Base-by-base conservation (phyloP, 2,797 vertebrate species). In the Notolepis coatsorum region DNA sequence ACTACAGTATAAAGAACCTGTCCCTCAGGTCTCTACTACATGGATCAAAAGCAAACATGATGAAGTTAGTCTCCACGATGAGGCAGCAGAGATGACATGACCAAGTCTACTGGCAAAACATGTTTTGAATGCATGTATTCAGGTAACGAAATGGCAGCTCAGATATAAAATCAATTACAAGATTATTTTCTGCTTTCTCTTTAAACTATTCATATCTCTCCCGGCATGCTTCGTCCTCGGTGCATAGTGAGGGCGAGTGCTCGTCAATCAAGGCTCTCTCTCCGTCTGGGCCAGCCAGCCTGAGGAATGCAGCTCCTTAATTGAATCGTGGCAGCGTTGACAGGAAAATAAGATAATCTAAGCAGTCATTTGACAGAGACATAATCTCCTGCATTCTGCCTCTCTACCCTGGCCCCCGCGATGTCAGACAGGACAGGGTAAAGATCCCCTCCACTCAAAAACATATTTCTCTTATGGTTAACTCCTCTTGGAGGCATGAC, bases 161-260 rank as follows among this genome's bases (percentile, higher is more conserved):
- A 87, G 75, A 78, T 91, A 89, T 89, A 92, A 93, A 95, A 95
- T 94, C 94, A 95, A 92, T 95, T 93, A 92, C 85, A 78, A 45
- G 30, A 92, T 89, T 86, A 85, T 90, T 91, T 94, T 90, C 91
- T 92, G 86, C 90, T 73, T 71, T 89, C 86, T 90, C 76, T 90
- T 95, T 88, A 88, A 67, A 82, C n/a, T 88, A 94, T 95, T 94
- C 92, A 91, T 64, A 90, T 90, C 87, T 87, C 80, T 88, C 61
- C 71, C 75, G 90, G 84, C 68, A 85, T 91, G 90, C 90, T 82
- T 90, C 81, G 88, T 76, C 61, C 45, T n/a, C 84, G 77, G 58
- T 60, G 81, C 89, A 93, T 93, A 92, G 90, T 90, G 89, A 94
- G 91, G 90, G 72, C 75, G n/a, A 58, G 59, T 49, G 75, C 65